Evolutionary conservation across 2,888 invertebrate genomes (phyloP), one percentile per base, ranked within the genome.

Genomic region (Lithophane socia): DNA sequence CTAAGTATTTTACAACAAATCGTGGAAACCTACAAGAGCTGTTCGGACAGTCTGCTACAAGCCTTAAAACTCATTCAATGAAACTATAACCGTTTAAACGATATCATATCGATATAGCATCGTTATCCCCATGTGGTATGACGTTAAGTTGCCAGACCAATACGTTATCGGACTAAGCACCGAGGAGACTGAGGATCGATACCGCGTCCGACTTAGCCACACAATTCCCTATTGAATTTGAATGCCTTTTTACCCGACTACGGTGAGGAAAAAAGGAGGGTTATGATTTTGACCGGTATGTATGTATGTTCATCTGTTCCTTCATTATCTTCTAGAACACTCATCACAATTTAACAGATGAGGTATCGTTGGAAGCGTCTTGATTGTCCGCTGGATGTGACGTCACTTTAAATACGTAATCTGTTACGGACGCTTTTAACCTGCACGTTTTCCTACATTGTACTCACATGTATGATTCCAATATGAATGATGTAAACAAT

Each of bases 121-220:
- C 82, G 79, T 82, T 85, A 82, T 71, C 13, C 54, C 65, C 73
- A 82, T 76, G 65, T 69, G 75, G 44, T 61, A 0, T 10, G 54
- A 56, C 60, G 49, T 77, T 74, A 78, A 76, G 66, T 79, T 75
- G 66, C 68, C 68, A 72, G 66, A 67, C 73, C 73, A 64, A 76
- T 86, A 83, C n/a, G 44, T 64, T 73, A 42, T 75, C 42, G 1
- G 58, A 60, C 63, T 77, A 73, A 78, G 65, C 37, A 73, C 76
- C 60, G 9, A 60, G 4, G 60, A 64, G 60, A 56, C 52, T 24
- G 52, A 21, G 44, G 66, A 71, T 70, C 74, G n/a, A 83, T 82
- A 74, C 8, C 0, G 3, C 18, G n/a, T 12, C 24, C 37, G 21
- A 29, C 54, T 78, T 63, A 78, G 61, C 21, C 52, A 24, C 61